Conservation (phyloP, 2,797 vertebrate species). For the Setipinna tenuifilis region DNA sequence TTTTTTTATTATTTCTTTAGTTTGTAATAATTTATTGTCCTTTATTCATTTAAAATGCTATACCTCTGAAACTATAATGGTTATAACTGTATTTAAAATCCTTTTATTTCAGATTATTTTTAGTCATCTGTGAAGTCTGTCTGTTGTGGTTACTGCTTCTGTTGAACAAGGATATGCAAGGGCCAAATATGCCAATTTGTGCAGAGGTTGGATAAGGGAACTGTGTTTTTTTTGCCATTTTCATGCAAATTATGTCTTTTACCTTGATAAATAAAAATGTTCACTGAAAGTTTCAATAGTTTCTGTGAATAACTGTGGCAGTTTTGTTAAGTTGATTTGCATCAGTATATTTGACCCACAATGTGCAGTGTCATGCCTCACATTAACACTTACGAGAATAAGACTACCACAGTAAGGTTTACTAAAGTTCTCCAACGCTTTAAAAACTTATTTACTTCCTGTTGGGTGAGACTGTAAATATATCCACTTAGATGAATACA, state of each 20-base stretch:
- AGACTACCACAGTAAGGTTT: too few relatives aligned
- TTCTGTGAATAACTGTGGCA: background rate
- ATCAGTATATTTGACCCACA: background rate
- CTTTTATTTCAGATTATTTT: background rate
- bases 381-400: background rate
- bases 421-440: too few relatives aligned
- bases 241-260: background rate
- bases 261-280: conserved; percentile 11
- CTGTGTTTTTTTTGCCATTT: background rate
- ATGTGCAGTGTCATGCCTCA: background rate
- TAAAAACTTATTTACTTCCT: background rate
- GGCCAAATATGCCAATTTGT: conserved; percentile 15
- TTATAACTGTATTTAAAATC: background rate
- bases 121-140: conserved; percentile 1
- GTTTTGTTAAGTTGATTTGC: background rate
- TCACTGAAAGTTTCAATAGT: background rate
- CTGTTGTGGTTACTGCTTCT: background rate
- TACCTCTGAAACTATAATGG: background rate
- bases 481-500: background rate
- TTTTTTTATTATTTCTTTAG: background rate
- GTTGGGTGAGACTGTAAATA: background rate
- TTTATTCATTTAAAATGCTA: background rate
- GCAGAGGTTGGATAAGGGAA: background rate
- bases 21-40: background rate
- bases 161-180: conserved; percentile 11